A percentile compares a stretch with the other conserved stretches of the same genome.
Conservation (phyloP, 2,797 vertebrate species). For the Melanotaenia maccullochi region DNA sequence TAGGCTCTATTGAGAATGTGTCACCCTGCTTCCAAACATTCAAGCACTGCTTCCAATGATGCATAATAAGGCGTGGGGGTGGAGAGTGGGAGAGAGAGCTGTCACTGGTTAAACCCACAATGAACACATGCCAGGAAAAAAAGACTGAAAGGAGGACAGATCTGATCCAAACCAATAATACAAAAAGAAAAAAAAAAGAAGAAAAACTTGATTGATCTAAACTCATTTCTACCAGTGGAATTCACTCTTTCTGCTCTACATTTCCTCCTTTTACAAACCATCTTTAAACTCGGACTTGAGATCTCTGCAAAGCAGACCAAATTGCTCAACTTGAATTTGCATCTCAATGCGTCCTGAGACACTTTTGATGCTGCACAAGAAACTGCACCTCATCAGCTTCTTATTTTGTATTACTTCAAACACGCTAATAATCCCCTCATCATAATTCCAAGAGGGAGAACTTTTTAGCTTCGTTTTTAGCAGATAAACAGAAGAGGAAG, state of each 20-base stretch:
- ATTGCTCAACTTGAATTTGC: conserved; percentile 28
- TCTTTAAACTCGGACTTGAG: conserved; percentile 27
- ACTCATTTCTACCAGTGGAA: neutral
- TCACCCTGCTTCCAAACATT: conserved; percentile 65
- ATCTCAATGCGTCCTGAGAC: conserved; percentile 27
- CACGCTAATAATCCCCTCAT: conserved; percentile 32
- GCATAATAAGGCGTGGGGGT: conserved; percentile 49
- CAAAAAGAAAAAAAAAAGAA: no score
- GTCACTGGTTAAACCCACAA: conserved; percentile 37
- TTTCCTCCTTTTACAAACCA: neutral
- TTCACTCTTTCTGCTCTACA: neutral
- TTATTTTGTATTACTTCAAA: conserved; percentile 33
- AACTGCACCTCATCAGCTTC: conserved; percentile 14
- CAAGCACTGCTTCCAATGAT: conserved; percentile 44
- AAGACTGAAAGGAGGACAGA: conserved; percentile 13
- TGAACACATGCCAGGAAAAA: conserved; percentile 37
- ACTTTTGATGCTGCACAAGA: conserved; percentile 11
- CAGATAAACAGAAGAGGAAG: conserved; percentile 28
- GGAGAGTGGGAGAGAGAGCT: conserved; percentile 18
- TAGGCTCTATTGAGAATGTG: conserved; percentile 55
- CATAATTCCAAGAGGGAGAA: conserved; percentile 8
- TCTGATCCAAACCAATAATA: conserved; percentile 10
- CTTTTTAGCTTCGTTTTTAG: conserved; percentile 22
- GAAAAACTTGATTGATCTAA: neutral
- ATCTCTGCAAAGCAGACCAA: conserved; percentile 16